Evolutionary conservation across 2,113 vertebrate genomes (phyloP).

Genomic region (Crocuta crocuta): DNA sequence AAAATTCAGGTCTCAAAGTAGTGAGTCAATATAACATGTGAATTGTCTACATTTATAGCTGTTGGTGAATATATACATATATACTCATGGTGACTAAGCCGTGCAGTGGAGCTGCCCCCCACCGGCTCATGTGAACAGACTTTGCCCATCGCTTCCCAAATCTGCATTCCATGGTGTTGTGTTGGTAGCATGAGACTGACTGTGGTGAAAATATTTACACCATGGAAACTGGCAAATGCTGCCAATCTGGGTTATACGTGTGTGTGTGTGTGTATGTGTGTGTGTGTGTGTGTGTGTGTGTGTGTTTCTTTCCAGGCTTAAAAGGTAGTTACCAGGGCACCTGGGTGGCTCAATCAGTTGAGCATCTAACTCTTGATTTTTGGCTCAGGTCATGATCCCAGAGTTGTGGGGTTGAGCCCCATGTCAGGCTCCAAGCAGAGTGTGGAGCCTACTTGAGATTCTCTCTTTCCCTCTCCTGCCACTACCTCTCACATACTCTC

Average conservation of each 20-base stretch:
- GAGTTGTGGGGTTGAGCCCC: too few relatives aligned
- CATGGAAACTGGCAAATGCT: background rate
- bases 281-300: background rate
- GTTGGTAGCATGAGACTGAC: background rate
- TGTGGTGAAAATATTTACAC: background rate
- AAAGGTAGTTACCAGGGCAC: too few relatives aligned
- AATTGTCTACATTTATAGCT: background rate
- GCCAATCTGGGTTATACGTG: background rate
- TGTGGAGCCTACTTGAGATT: too few relatives aligned
- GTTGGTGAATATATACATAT: background rate
- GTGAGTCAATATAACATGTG: background rate
- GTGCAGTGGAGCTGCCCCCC: background rate
- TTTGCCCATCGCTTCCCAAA: background rate
- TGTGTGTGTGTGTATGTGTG: too few relatives aligned
- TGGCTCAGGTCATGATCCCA: too few relatives aligned
- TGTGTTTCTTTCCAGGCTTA: background rate
- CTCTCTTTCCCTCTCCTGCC: too few relatives aligned
- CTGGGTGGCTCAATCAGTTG: too few relatives aligned
- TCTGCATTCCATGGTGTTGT: background rate
- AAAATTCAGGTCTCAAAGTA: background rate
- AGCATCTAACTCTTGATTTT: too few relatives aligned
- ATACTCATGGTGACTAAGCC: background rate
- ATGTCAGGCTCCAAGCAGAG: too few relatives aligned
- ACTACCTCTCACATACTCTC: too few relatives aligned
- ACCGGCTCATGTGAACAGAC: background rate